phyloP scores from a whole-genome alignment of 2,113 vertebrate species.

The Callocephalon fimbriatum region DNA sequence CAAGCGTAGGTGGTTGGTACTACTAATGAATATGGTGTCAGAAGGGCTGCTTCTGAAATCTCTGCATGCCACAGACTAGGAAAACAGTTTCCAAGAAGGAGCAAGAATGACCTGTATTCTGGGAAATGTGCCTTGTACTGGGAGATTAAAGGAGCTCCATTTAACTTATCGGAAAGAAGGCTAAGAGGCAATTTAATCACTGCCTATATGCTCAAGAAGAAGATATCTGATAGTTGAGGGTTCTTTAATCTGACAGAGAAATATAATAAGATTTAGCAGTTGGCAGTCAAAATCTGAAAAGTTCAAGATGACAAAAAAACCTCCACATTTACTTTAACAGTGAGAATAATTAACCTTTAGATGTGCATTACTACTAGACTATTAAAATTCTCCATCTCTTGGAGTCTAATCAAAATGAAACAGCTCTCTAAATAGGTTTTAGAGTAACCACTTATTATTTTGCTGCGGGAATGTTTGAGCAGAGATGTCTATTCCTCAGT shows the following conservation, averaged over 20 bases:
- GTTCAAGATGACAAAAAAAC: neutral
- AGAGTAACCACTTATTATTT: neutral
- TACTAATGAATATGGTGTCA: neutral
- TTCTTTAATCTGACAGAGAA: neutral
- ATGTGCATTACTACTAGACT: neutral
- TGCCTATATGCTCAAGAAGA: neutral
- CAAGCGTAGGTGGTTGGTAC: neutral
- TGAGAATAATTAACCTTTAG: neutral
- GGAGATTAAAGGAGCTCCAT: neutral
- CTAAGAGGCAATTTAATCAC: conserved; percentile 4
- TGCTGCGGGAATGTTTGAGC: neutral
- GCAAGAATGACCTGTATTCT: neutral
- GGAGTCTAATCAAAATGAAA: neutral
- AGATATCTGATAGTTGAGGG: neutral
- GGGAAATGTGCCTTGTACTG: neutral
- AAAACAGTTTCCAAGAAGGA: neutral
- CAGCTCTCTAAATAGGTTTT: neutral
- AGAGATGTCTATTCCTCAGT: neutral
- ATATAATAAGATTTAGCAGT: neutral
- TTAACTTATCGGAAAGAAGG: neutral
- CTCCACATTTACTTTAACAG: neutral
- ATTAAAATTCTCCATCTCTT: neutral
- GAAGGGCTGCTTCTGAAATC: neutral
- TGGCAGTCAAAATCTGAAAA: neutral
- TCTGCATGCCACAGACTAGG: neutral